Evolutionary conservation across 2,888 invertebrate genomes (phyloP).

Genomic region (Chrysodeixis includens): DNA sequence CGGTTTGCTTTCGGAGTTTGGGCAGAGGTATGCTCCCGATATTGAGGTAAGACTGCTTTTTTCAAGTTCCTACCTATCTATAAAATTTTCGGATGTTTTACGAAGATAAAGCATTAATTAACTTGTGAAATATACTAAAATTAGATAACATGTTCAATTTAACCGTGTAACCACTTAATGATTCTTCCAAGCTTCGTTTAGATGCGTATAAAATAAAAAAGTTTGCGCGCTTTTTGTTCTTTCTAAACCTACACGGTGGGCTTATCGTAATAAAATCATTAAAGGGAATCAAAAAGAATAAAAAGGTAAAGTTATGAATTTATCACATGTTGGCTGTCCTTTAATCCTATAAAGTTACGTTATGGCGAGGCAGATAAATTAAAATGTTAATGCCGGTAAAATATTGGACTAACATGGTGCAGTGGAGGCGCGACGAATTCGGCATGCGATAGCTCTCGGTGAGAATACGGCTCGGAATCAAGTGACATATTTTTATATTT

Average conservation of each 20-base stretch:
- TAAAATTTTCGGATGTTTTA: conserved; percentile 53
- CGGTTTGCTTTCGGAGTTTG: conserved; percentile 70
- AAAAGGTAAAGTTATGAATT: conserved; percentile 67
- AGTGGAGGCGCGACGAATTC: conserved; percentile 66
- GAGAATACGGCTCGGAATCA: conserved; percentile 49
- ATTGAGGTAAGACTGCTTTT: conserved; percentile 64
- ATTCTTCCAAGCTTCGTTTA: neutral
- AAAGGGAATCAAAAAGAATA: conserved; percentile 55
- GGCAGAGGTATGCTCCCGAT: conserved; percentile 65
- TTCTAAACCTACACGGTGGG: conserved; percentile 32
- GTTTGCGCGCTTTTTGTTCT: neutral
- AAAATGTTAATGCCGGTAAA: conserved; percentile 70
- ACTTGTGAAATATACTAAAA: conserved; percentile 47
- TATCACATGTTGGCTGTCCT: conserved; percentile 62
- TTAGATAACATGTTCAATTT: neutral
- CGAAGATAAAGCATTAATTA: conserved; percentile 49
- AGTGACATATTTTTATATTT: conserved; percentile 9
- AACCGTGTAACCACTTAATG: neutral
- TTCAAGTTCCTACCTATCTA: conserved; percentile 43
- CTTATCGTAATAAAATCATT: conserved; percentile 48
- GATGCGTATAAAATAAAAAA: neutral
- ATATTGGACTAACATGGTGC: conserved; percentile 67
- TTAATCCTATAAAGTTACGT: conserved; percentile 64
- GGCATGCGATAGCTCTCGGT: conserved; percentile 62
- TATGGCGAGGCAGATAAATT: conserved; percentile 64